Evolutionary conservation across 2,888 invertebrate species (phyloP).

Genomic region (Gisinianus flammeolus): DNA sequence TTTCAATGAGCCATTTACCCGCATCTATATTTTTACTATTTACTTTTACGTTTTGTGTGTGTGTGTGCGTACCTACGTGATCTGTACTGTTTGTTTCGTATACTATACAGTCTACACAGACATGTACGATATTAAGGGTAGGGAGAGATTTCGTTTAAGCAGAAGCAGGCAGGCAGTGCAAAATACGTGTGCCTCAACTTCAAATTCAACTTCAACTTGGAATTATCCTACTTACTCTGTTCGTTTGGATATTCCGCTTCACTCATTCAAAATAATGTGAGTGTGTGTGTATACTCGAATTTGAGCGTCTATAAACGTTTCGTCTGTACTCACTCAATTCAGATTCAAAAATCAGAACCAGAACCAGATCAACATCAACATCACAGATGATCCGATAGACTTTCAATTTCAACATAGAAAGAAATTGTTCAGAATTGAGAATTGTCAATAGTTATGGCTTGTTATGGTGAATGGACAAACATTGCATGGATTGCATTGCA

Average conservation of each 20-base stretch:
- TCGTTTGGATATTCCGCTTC: not conserved
- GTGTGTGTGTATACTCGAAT: too few relatives aligned
- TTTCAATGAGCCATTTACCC: slow-evolving; percentile 26
- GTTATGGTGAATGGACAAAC: not conserved
- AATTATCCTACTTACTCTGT: not conserved
- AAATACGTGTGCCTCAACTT: slow-evolving; percentile 32
- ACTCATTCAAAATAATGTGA: not conserved
- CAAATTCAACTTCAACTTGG: not conserved
- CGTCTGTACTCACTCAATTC: not conserved
- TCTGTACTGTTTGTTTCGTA: not conserved
- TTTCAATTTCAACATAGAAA: too few relatives aligned
- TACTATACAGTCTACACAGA: not conserved
- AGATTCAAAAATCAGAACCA: not conserved
- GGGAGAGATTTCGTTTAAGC: too few relatives aligned
- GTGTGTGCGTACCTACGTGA: not conserved
- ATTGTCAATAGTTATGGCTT: not conserved
- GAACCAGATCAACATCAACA: not conserved
- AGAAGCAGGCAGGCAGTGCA: slow-evolving; percentile 20
- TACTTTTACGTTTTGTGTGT: not conserved
- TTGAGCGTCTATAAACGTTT: not conserved
- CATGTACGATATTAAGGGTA: not conserved
- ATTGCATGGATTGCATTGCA: not conserved
- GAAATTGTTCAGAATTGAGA: too few relatives aligned
- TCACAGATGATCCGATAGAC: too few relatives aligned
- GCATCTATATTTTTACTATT: slow-evolving; percentile 3